Evolutionary conservation across 2,888 invertebrate species (phyloP).

Genomic region (Palloptera scutellata): DNA sequence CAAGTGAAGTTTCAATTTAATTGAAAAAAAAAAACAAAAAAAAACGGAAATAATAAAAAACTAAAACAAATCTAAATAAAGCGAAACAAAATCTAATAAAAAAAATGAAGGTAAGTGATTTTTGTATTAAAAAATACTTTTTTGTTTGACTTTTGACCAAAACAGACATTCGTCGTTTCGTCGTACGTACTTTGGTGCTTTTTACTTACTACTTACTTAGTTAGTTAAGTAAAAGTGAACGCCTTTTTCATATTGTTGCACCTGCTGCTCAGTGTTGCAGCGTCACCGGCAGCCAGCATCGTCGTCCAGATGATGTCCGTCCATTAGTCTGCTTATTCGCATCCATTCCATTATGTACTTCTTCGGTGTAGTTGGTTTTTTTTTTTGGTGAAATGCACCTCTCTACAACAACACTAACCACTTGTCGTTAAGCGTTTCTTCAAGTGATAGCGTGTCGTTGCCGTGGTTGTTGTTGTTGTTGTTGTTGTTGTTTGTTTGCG

Average conservation of each 20-base stretch:
- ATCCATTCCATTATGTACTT: conserved; percentile 11
- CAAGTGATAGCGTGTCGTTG: background rate
- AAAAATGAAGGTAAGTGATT: too few species aligned
- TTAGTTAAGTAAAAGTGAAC: background rate
- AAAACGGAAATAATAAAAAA: too few species aligned
- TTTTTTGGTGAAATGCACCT: conserved; percentile 1
- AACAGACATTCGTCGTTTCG: too few species aligned
- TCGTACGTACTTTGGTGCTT: too few species aligned
- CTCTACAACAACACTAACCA: conserved; percentile 15
- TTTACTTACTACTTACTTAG: too few species aligned
- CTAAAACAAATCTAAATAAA: too few species aligned
- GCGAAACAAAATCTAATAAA: too few species aligned
- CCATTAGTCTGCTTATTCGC: conserved; percentile 13
- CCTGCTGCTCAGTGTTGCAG: conserved; percentile 4
- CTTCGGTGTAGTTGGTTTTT: conserved; percentile 1
- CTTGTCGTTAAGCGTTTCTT: conserved; percentile 13
- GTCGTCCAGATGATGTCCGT: background rate
- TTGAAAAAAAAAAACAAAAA: too few species aligned
- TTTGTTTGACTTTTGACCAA: too few species aligned
- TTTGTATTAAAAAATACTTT: too few species aligned
- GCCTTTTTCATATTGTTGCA: conserved; percentile 1
- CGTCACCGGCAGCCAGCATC: background rate
- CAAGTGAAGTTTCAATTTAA: too few species aligned
- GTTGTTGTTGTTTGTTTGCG: conserved; percentile 9
- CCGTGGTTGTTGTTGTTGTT: conserved; percentile 1